phyloP scores from a whole-genome alignment of 2,113 vertebrate species.

The Tursiops truncatus region DNA sequence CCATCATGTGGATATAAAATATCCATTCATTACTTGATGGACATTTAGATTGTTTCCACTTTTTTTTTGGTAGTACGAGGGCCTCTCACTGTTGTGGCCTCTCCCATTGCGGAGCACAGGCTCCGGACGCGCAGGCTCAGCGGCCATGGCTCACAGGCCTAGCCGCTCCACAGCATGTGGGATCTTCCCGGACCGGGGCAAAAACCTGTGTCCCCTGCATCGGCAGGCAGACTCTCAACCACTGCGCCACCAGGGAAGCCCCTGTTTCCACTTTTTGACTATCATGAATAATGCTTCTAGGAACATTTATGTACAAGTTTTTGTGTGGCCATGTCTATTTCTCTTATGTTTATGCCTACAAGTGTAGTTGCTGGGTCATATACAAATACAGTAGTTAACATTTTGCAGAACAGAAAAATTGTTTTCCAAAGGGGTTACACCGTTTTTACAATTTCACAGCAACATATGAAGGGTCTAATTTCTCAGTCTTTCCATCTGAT shows the following conservation, averaged over 20 bases:
- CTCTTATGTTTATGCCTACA: not conserved
- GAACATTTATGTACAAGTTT: not conserved
- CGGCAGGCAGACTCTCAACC: too few species aligned
- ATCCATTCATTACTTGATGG: not conserved
- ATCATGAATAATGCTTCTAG: not conserved
- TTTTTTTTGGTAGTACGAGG: not conserved
- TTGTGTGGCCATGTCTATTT: not conserved
- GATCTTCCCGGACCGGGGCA: too few species aligned
- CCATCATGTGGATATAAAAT: not conserved
- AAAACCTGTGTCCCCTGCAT: too few species aligned
- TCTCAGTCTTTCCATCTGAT: not conserved
- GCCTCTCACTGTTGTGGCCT: too few species aligned
- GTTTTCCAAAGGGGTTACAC: not conserved
- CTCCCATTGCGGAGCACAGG: too few species aligned
- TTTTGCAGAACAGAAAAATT: not conserved
- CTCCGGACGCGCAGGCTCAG: too few species aligned
- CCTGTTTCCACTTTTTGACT: not conserved
- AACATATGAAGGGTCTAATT: not conserved
- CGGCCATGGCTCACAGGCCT: too few species aligned
- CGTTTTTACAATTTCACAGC: not conserved
- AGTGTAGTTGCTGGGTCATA: not conserved
- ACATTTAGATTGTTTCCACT: not conserved
- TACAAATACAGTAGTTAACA: not conserved
- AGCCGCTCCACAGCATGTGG: too few species aligned
- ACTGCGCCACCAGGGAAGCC: too few species aligned